Conservation (phyloP, 1,140 invertebrate species). For the Tetragnatha versicolor region DNA sequence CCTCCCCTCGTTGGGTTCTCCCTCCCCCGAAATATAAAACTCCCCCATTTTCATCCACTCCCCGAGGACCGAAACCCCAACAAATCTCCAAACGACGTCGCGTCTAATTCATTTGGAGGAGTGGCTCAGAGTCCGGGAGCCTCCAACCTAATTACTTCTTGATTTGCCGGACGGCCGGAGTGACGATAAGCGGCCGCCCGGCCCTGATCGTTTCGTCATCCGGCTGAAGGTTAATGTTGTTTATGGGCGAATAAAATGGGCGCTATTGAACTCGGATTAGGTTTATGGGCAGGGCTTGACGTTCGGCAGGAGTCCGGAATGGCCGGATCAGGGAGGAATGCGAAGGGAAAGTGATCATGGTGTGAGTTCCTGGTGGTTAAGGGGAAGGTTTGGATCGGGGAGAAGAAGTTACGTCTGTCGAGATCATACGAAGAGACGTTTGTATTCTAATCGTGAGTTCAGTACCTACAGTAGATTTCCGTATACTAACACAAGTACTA, state of each 20-base stretch:
- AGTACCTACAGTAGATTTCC: too few species aligned
- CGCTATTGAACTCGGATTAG: not conserved
- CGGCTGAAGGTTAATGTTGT: constrained; percentile 28
- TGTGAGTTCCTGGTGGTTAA: too few species aligned
- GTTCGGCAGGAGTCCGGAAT: not conserved
- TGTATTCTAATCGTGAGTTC: too few species aligned
- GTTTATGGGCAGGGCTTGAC: constrained; percentile 14
- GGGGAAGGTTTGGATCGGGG: not conserved
- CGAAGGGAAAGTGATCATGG: too few species aligned
- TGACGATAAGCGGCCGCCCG: constrained; percentile 19
- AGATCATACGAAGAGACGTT: too few species aligned
- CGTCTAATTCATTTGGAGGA: constrained; percentile 28
- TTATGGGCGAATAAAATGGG: constrained; percentile 21
- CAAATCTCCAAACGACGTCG: constrained; percentile 26
- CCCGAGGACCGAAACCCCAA: constrained; percentile 21
- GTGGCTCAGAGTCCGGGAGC: not conserved
- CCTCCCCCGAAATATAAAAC: constrained; percentile 8
- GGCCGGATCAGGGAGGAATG: too few species aligned
- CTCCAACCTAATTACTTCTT: constrained; percentile 40
- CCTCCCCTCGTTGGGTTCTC: too few species aligned
- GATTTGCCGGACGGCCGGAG: constrained; percentile 26
- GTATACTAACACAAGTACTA: too few species aligned
- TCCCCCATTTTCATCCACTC: not conserved
- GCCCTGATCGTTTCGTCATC: constrained; percentile 16
- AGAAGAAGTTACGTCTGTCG: too few species aligned